phyloP scores from a whole-genome alignment of 1,140 invertebrate genomes.

The Maniola jurtina region DNA sequence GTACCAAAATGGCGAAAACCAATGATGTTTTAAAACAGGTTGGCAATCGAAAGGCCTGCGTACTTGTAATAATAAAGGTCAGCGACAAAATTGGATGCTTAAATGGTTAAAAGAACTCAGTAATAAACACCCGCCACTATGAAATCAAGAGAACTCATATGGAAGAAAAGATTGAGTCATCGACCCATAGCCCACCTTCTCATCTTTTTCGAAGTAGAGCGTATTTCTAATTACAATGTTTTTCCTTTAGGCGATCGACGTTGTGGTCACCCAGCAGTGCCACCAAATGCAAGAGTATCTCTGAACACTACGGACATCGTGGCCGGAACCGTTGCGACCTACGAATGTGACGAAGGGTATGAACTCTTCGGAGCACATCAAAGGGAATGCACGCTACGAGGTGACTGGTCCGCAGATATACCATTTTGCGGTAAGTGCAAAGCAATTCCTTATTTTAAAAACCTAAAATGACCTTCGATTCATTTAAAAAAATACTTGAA shows the following conservation, averaged over 20 bases:
- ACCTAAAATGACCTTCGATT: no score
- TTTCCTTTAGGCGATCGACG: conserved; percentile 56
- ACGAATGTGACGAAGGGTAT: conserved; percentile 92
- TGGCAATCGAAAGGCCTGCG: no score
- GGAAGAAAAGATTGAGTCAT: background rate
- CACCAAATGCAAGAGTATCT: conserved; percentile 87
- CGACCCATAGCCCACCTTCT: no score
- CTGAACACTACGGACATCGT: conserved; percentile 69
- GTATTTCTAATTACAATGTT: background rate
- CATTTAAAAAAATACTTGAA: no score
- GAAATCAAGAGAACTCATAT: no score
- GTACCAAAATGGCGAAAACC: no score
- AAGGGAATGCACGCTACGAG: conserved; percentile 83
- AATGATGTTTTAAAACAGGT: no score
- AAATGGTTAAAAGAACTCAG: no score
- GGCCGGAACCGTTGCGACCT: conserved; percentile 84
- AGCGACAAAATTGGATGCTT: no score
- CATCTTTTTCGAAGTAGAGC: no score
- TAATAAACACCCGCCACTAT: no score
- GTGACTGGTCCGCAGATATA: conserved; percentile 88
- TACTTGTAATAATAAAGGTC: no score
- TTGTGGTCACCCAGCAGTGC: conserved; percentile 91
- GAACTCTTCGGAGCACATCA: conserved; percentile 82
- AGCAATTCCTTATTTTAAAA: background rate
- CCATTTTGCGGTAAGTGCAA: conserved; percentile 87